These are phyloP conservation scores for Adrianichthys oophorus DNA, from an alignment of 2,797 vertebrate genomes.

Conservation along the genomic window DNA sequence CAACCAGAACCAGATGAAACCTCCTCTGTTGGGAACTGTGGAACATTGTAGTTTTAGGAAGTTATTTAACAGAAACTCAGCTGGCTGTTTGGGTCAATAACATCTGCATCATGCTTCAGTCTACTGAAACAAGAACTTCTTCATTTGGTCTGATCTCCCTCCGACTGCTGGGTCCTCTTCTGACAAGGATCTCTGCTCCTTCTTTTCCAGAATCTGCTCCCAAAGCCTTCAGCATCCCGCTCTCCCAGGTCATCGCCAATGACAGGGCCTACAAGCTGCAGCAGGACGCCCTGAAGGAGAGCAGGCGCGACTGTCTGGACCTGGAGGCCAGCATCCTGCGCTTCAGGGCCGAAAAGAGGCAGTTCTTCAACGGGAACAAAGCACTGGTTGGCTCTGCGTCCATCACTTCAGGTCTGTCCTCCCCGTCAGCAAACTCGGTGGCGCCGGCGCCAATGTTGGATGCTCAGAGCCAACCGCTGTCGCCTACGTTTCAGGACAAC, in stretches of 20 bases:
- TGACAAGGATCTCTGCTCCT: neutral
- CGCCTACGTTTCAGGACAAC: constrained; percentile 62
- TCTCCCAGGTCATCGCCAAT: constrained; percentile 85
- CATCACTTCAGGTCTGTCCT: constrained; percentile 30
- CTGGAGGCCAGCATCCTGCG: constrained; percentile 82
- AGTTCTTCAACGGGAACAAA: constrained; percentile 68
- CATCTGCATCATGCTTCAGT: too few relatives aligned
- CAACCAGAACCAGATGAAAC: too few relatives aligned
- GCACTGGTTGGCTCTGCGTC: constrained; percentile 29
- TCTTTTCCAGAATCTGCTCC: constrained; percentile 70
- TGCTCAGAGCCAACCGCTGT: constrained; percentile 51
- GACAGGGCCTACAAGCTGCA: constrained; percentile 79
- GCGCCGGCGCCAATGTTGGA: constrained; percentile 40
- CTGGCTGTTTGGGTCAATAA: too few relatives aligned
- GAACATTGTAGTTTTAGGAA: too few relatives aligned
- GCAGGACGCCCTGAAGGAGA: constrained; percentile 81
- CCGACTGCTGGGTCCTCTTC: too few relatives aligned
- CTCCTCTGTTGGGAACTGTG: too few relatives aligned
- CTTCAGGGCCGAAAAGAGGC: constrained; percentile 81
- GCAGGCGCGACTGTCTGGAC: constrained; percentile 83
- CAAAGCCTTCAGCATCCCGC: constrained; percentile 87
- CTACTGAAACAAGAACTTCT: too few relatives aligned
- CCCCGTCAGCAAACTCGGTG: constrained; percentile 41
- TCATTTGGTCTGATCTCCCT: too few relatives aligned
- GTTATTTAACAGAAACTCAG: too few relatives aligned